A percentile compares a stretch with the other conserved stretches of the same genome.
phyloP scores from a whole-genome alignment of 2,888 invertebrate genomes.

The Disparrhopalites patrizii region DNA sequence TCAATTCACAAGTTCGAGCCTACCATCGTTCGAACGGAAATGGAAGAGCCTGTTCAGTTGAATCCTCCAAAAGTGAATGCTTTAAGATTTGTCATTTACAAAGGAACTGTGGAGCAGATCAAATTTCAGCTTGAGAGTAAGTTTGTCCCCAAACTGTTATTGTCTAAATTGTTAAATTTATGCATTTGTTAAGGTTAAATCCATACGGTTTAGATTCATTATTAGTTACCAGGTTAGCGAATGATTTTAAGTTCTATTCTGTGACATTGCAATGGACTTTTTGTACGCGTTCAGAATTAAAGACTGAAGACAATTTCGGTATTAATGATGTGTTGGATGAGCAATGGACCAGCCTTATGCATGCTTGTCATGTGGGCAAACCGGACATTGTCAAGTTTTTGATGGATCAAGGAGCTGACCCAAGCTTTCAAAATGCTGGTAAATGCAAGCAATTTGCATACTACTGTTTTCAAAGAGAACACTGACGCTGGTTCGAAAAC shows the following conservation, averaged over 20 bases:
- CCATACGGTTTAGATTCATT: no score
- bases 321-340: slow-evolving; percentile 16
- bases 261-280: background rate
- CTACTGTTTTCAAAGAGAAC: no score
- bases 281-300: slow-evolving; percentile 12
- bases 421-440: background rate
- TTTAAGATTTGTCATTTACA: background rate
- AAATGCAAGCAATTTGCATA: background rate
- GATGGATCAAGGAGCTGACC: slow-evolving; percentile 18
- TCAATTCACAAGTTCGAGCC: no score
- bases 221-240: background rate
- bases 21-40: no score
- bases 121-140: slow-evolving; percentile 1
- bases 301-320: background rate
- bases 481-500: no score
- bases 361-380: slow-evolving; percentile 14
- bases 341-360: slow-evolving; percentile 11
- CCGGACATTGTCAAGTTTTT: slow-evolving; percentile 15
- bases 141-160: no score
- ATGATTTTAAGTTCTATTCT: background rate
- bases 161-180: no score
- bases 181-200: no score
- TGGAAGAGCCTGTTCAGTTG: no score
- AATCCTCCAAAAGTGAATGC: no score
- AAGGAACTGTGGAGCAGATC: background rate